A percentile compares a stretch with the other conserved stretches of the same genome.
Conservation (phyloP, 2,888 invertebrate species). For the Nycteola revayana region DNA sequence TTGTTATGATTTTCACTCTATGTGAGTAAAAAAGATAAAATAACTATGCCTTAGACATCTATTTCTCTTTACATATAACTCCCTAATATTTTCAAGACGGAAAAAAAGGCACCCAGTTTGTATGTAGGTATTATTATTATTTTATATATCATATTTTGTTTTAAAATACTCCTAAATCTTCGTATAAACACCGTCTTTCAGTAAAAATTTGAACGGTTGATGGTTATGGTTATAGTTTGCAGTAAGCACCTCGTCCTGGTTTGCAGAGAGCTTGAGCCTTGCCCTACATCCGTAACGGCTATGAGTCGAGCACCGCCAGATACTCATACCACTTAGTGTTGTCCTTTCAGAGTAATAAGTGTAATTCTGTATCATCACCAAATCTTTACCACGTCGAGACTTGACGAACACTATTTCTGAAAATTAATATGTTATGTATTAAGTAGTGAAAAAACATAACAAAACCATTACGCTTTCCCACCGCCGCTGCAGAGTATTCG, state of each 20-base stretch:
- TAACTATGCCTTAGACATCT: too few species aligned
- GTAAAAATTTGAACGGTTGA: background rate
- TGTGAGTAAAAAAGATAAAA: too few species aligned
- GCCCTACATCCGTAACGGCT: conserved; percentile 8
- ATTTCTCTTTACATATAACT: too few species aligned
- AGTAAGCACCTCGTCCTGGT: conserved; percentile 5
- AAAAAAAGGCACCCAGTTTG: too few species aligned
- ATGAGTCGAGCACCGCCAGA: conserved; percentile 18
- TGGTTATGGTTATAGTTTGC: conserved; percentile 4
- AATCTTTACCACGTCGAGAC: conserved; percentile 9
- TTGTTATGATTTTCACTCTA: too few species aligned
- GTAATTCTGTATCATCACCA: conserved; percentile 10
- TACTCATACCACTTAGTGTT: conserved; percentile 1
- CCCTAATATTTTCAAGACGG: too few species aligned
- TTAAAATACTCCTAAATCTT: background rate
- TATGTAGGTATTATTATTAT: too few species aligned
- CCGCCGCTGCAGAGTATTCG: too few species aligned
- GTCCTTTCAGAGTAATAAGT: conserved; percentile 10
- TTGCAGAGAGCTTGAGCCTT: conserved; percentile 4
- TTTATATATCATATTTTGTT: too few species aligned
- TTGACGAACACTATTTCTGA: conserved; percentile 7
- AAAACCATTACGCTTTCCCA: too few species aligned
- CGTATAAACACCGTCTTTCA: conserved; percentile 7
- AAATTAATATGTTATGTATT: too few species aligned
- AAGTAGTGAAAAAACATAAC: too few species aligned